Base-by-base conservation (phyloP, 1,140 invertebrate species). In the Panulirus ornatus region DNA sequence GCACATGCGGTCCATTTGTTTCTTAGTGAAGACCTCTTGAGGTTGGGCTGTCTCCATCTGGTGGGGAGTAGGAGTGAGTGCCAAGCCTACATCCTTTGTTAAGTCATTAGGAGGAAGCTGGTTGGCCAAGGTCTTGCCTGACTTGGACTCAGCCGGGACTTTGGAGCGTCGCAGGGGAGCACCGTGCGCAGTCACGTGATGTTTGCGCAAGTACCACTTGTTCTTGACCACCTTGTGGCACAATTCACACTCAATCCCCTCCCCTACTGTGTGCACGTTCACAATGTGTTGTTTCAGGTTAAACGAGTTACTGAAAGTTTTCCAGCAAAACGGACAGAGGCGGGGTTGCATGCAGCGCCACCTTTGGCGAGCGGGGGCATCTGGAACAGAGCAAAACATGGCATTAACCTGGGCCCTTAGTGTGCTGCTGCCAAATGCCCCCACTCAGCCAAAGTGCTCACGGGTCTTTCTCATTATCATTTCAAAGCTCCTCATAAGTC, bases 261-360 rank as follows among this genome's bases (percentile, higher is more conserved):
- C 95, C 92, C 95, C 95, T 87, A 96, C 95, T 78, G 96, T 95
- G 94, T 96, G 96, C 91, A 96, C 95, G 94, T 96, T 96, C 90
- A 96, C 95, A 92, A 96, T 96, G 94, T 96, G 96, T 93, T 96
- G 96, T 91, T 93, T 93, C 90, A 93, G 87, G 91, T 93, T 93
- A 91, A 93, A 93, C 78, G 92, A 92, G 85, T 93, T 93, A 88
- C 91, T 92, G 92, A 93, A 93, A 51, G 93, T 93, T 92, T 93
- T 92, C 92, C 92, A 93, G 92, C 93, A 93, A 92, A 92, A 92
- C 79, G 92, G 91, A 87, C 93, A 93, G 76, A 92, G 90, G 66
- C 92, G 92, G 51, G 93, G 93, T 92, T 93, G 93, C 93, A 93
- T 93, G 91, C 93, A 93, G 83, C 93, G 92, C 93, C 93, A 93